Conservation (phyloP, 2,888 invertebrate genomes). For the Crossocerus cetratus region DNA sequence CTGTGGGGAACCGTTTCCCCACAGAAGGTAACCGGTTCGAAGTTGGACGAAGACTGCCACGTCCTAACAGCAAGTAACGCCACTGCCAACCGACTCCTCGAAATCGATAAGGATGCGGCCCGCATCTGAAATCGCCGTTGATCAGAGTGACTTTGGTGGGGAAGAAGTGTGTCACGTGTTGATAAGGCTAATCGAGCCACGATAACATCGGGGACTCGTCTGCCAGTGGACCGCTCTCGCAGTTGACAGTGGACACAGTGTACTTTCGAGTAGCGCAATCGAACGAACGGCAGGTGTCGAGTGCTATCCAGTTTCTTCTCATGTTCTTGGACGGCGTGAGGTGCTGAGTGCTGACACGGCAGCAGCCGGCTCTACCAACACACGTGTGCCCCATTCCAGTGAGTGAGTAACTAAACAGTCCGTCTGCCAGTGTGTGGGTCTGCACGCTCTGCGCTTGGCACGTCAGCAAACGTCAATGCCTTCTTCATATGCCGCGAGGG, state of each 20-base stretch:
- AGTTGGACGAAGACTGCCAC: too few species aligned
- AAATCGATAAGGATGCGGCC: too few species aligned
- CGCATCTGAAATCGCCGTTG: too few species aligned
- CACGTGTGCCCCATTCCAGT: background rate
- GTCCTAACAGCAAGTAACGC: too few species aligned
- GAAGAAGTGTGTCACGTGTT: conserved; percentile 32
- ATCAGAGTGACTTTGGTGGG: background rate
- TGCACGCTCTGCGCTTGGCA: background rate
- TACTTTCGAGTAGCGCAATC: conserved; percentile 14
- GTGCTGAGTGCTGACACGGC: conserved; percentile 34
- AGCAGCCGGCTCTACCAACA: conserved; percentile 28
- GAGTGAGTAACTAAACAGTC: too few species aligned
- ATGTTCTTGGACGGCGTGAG: background rate
- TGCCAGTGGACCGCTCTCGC: background rate
- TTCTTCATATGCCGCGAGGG: background rate
- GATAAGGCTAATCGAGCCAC: conserved; percentile 39
- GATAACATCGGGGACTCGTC: conserved; percentile 32
- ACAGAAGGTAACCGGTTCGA: too few species aligned
- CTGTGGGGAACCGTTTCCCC: too few species aligned
- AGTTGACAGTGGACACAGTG: conserved; percentile 13
- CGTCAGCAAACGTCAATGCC: background rate
- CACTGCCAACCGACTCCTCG: too few species aligned
- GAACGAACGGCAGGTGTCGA: background rate
- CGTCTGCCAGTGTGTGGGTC: conserved; percentile 2
- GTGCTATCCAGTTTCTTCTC: too few species aligned